Base-by-base conservation (phyloP, 2,797 vertebrate species). In the Gastrophryne carolinensis region DNA sequence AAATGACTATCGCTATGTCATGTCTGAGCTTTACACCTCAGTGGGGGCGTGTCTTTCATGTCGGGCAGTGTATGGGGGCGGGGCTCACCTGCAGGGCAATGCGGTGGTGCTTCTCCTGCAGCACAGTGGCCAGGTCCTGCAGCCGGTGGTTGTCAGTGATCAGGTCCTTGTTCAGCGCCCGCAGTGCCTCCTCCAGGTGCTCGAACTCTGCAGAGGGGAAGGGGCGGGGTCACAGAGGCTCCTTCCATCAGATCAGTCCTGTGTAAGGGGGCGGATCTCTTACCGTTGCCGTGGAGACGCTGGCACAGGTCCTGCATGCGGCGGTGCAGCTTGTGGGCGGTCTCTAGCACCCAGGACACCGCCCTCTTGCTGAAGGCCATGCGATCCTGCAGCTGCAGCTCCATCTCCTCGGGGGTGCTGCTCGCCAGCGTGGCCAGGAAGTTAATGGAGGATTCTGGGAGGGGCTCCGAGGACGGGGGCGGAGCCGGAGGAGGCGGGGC, bases 361-460 rank as follows among this genome's bases (percentile, higher is more conserved):
- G 94, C 92, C 4, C 90, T 90, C 83, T 96, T 97, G 86, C 94
- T 96, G 83, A 96, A 97, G 63, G 93, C 92, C 94, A 96, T 96
- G 27, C 92, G 90, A 65, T 94, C 94, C 72, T 96, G 94, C n/a
- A 97, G 91, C 76, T 94, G 91, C 57, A 97, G 85, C 47, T 91
- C 89, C 3, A 95, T 91, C 78, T 98, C 95, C 81, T 98, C 95
- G 9, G 90, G 93, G 10, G 92, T 93, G 87, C 95, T 95, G 83
- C 93, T 91, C 44, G 94, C 93, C 84, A 96, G 84, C 0, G 91
- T 91, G 8, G 90, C 83, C 83, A 98, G 85, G 79, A 97, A 95
- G 60, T 89, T 90, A 75, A 95, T 90, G 1, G 93, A 91, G 5
- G 92, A 91, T 64, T 94, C 94, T 15, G 91, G 94, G 9, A 96